phyloP scores from a whole-genome alignment of 1,140 invertebrate genomes.

The Metaphire vulgaris region DNA sequence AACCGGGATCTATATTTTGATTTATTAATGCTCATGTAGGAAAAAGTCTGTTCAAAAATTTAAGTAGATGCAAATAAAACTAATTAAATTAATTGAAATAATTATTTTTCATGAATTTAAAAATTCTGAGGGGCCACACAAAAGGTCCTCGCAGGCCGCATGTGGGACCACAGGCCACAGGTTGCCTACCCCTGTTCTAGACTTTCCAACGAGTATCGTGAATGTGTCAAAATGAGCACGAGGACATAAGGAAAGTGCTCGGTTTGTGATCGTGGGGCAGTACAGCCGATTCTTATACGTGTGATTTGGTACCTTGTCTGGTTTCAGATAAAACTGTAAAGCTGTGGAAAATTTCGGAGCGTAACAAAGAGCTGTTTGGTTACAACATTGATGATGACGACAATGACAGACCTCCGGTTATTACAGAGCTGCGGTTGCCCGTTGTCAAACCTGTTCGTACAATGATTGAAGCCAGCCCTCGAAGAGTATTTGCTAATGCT shows the following conservation, averaged over 20 bases:
- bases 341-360: slow-evolving; percentile 81
- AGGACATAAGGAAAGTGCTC: too few relatives aligned
- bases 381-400: slow-evolving; percentile 93
- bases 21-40: too few relatives aligned
- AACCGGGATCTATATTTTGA: too few relatives aligned
- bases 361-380: slow-evolving; percentile 76
- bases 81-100: too few relatives aligned
- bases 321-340: slow-evolving; percentile 70
- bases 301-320: neutral
- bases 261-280: neutral
- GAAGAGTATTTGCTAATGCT: slow-evolving; percentile 97
- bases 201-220: neutral
- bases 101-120: too few relatives aligned
- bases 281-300: neutral
- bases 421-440: slow-evolving; percentile 52
- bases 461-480: slow-evolving; percentile 96
- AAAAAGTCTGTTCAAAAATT: too few relatives aligned
- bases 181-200: too few relatives aligned
- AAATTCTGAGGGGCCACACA: too few relatives aligned
- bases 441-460: slow-evolving; percentile 71
- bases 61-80: too few relatives aligned
- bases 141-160: neutral
- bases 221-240: too few relatives aligned
- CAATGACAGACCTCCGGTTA: slow-evolving; percentile 65
- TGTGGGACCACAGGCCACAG: too few relatives aligned